Evolutionary conservation across 2,797 vertebrate species (phyloP).

Genomic region (Cetoscarus ocellatus): DNA sequence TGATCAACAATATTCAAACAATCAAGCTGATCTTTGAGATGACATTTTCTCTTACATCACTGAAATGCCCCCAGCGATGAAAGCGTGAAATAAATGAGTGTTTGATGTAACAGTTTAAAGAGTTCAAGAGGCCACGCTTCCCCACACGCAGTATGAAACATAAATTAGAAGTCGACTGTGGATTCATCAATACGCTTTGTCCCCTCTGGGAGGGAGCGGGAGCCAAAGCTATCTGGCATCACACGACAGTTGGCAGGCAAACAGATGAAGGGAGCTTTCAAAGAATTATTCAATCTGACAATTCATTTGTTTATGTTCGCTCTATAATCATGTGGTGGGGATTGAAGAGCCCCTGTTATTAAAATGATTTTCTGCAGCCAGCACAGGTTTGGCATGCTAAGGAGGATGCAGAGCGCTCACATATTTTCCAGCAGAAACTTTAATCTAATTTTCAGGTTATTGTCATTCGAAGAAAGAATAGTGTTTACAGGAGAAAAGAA

Average conservation of each 20-base stretch:
- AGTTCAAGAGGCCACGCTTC: slow-evolving; percentile 46
- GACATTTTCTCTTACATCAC: slow-evolving; percentile 54
- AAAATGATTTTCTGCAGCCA: slow-evolving; percentile 56
- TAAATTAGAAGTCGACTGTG: slow-evolving; percentile 54
- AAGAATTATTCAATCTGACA: slow-evolving; percentile 71
- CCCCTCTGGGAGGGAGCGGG: slow-evolving; percentile 52
- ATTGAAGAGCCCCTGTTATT: slow-evolving; percentile 50
- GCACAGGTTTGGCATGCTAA: slow-evolving; percentile 48
- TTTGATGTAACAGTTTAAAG: slow-evolving; percentile 57
- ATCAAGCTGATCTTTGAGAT: slow-evolving; percentile 65
- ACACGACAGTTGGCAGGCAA: slow-evolving; percentile 63
- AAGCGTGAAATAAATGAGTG: slow-evolving; percentile 58
- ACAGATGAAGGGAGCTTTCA: slow-evolving; percentile 67
- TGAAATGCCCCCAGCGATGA: slow-evolving; percentile 37
- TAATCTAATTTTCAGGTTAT: slow-evolving; percentile 41
- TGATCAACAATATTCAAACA: slow-evolving; percentile 68
- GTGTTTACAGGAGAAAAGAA: slow-evolving; percentile 37
- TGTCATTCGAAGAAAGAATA: slow-evolving; percentile 35
- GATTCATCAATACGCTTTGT: slow-evolving; percentile 62
- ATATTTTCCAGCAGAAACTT: slow-evolving; percentile 42
- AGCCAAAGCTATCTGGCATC: slow-evolving; percentile 68
- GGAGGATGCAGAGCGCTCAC: slow-evolving; percentile 20
- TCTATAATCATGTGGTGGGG: slow-evolving; percentile 51
- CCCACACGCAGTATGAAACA: slow-evolving; percentile 46
- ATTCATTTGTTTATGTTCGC: slow-evolving; percentile 71